Conservation (phyloP, 1,140 invertebrate species). For the Heliothis virescens region DNA sequence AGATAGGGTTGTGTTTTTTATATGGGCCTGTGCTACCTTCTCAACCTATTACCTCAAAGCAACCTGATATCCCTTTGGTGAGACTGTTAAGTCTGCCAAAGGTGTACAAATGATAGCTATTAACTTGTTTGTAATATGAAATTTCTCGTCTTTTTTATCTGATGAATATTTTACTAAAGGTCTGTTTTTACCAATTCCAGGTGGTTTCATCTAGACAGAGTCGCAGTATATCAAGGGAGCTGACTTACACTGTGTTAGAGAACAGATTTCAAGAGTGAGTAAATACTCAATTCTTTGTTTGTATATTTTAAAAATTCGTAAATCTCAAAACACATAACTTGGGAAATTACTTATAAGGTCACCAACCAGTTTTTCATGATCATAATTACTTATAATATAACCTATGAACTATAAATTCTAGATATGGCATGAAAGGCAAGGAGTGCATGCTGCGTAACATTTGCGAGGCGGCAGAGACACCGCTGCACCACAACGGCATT, state of each 20-base stretch:
- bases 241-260: conserved; percentile 78
- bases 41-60: background rate
- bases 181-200: conserved; percentile 60
- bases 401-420: conserved; percentile 55
- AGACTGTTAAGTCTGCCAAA: too few species aligned
- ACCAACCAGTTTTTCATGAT: too few species aligned
- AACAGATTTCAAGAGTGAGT: conserved; percentile 79
- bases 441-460: conserved; percentile 90
- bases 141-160: too few species aligned
- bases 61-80: too few species aligned
- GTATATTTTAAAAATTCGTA: too few species aligned
- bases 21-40: background rate
- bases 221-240: conserved; percentile 77
- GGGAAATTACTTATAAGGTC: too few species aligned
- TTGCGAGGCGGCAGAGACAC: conserved; percentile 90
- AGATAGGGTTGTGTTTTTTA: too few species aligned
- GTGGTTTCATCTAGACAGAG: conserved; percentile 72
- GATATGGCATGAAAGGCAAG: conserved; percentile 87
- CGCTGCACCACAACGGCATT: conserved; percentile 87
- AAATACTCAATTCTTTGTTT: background rate
- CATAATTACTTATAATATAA: background rate
- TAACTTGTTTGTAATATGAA: too few species aligned
- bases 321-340: too few species aligned
- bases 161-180: background rate
- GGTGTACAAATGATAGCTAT: too few species aligned